A percentile compares a stretch with the other conserved stretches of the same genome.
Evolutionary conservation across 2,113 vertebrate genomes (phyloP).

Genomic region (Guaruba guarouba): DNA sequence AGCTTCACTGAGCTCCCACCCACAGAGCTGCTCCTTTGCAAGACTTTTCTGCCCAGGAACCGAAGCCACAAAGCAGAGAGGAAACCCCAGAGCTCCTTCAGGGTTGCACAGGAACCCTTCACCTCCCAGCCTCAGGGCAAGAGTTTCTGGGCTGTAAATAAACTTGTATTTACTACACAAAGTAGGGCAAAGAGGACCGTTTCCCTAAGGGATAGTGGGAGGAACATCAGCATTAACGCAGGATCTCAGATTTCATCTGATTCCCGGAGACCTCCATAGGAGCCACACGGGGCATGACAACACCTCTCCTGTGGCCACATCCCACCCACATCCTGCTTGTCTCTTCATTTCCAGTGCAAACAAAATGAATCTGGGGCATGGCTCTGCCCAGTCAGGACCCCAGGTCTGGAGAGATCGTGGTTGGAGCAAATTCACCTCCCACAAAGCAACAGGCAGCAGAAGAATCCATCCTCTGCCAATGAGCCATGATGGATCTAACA

Average conservation of each 20-base stretch:
- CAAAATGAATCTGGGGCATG: background rate
- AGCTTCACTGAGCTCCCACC: background rate
- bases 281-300: background rate
- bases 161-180: slow-evolving; percentile 41
- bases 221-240: background rate
- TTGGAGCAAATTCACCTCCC: background rate
- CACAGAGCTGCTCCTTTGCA: background rate
- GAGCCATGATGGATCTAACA: background rate
- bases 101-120: background rate
- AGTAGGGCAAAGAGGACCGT: background rate
- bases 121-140: background rate
- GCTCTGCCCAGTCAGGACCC: background rate
- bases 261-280: background rate
- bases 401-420: background rate
- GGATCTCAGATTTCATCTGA: background rate
- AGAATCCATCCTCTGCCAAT: background rate
- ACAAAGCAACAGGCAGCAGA: fast-evolving
- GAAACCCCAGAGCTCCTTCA: slow-evolving; percentile 8
- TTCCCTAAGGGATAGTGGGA: background rate
- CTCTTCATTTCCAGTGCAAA: background rate
- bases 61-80: background rate
- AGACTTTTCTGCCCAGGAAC: background rate
- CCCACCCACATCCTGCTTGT: background rate
- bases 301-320: background rate
- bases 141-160: background rate